Evolutionary conservation across 2,888 invertebrate species (phyloP).

Genomic region (Drosophila engyochracea): DNA sequence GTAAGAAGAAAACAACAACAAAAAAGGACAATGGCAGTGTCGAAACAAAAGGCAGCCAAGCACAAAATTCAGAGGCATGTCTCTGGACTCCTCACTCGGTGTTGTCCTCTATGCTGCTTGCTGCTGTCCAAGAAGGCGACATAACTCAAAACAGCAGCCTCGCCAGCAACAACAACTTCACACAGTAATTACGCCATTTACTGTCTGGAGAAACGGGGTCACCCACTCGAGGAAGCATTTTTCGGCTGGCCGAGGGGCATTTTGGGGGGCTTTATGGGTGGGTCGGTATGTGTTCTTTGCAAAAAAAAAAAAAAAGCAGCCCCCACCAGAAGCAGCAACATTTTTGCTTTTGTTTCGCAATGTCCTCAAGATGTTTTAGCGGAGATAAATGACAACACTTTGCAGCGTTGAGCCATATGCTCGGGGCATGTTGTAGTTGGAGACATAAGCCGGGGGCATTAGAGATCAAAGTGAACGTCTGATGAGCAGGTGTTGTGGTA

Average conservation of each 20-base stretch:
- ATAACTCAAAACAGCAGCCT: slow-evolving; percentile 75
- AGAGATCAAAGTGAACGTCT: slow-evolving; percentile 70
- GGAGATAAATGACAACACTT: slow-evolving; percentile 78
- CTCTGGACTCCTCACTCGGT: slow-evolving; percentile 5
- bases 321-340: slow-evolving; percentile 13
- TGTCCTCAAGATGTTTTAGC: slow-evolving; percentile 72
- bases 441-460: slow-evolving; percentile 53
- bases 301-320: slow-evolving; percentile 35
- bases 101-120: not conserved
- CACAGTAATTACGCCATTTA: slow-evolving; percentile 82
- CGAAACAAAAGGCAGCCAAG: slow-evolving; percentile 72
- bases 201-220: slow-evolving; percentile 75
- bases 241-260: slow-evolving; percentile 52
- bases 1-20: slow-evolving; percentile 27
- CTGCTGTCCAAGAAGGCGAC: slow-evolving; percentile 60
- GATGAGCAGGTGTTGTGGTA: slow-evolving; percentile 59
- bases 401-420: slow-evolving; percentile 61
- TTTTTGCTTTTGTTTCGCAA: slow-evolving; percentile 54
- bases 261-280: slow-evolving; percentile 1
- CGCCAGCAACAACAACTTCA: slow-evolving; percentile 62
- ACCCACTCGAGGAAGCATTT: slow-evolving; percentile 71
- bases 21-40: slow-evolving; percentile 64
- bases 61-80: slow-evolving; percentile 57
- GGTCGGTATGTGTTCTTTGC: slow-evolving; percentile 1
- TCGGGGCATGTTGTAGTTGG: slow-evolving; percentile 5